A percentile compares a stretch with the other conserved stretches of the same genome.
phyloP scores from a whole-genome alignment of 2,888 invertebrate genomes.

The Zhengitettix transpicula region DNA sequence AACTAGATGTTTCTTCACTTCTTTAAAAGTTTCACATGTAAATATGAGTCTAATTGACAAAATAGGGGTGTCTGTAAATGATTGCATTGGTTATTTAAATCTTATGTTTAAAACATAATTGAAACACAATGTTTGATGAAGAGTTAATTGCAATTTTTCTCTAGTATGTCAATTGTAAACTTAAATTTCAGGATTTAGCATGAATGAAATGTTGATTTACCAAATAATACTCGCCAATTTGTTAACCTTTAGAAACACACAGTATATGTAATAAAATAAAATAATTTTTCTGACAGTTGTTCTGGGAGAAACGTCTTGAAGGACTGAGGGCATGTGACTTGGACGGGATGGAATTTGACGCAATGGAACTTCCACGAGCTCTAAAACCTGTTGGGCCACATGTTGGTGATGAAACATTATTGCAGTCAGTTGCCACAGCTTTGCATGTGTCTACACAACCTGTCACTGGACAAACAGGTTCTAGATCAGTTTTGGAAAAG shows the following conservation, averaged over 20 bases:
- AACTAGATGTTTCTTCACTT: background rate
- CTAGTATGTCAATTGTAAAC: too few relatives aligned
- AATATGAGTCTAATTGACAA: background rate
- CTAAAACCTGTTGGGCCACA: conserved; percentile 71
- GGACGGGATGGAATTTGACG: conserved; percentile 64
- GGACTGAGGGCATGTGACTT: conserved; percentile 78
- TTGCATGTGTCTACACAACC: conserved; percentile 77
- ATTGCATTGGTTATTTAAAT: too few relatives aligned
- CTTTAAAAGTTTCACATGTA: background rate
- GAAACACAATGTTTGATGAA: too few relatives aligned
- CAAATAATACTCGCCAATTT: too few relatives aligned
- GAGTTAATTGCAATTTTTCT: too few relatives aligned
- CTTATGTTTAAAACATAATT: too few relatives aligned
- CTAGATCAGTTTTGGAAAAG: conserved; percentile 66
- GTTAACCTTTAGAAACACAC: too few relatives aligned
- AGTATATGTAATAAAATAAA: too few relatives aligned
- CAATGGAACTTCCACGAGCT: conserved; percentile 70
- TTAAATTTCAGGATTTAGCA: too few relatives aligned
- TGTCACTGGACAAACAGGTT: conserved; percentile 74
- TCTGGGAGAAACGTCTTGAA: conserved; percentile 43
- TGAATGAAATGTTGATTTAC: too few relatives aligned
- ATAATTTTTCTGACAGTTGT: conserved; percentile 28
- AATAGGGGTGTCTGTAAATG: too few relatives aligned
- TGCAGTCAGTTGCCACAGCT: conserved; percentile 91
- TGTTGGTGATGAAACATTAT: conserved; percentile 69